phyloP scores from a whole-genome alignment of 2,113 vertebrate genomes.

The Amblyopsis rosae region DNA sequence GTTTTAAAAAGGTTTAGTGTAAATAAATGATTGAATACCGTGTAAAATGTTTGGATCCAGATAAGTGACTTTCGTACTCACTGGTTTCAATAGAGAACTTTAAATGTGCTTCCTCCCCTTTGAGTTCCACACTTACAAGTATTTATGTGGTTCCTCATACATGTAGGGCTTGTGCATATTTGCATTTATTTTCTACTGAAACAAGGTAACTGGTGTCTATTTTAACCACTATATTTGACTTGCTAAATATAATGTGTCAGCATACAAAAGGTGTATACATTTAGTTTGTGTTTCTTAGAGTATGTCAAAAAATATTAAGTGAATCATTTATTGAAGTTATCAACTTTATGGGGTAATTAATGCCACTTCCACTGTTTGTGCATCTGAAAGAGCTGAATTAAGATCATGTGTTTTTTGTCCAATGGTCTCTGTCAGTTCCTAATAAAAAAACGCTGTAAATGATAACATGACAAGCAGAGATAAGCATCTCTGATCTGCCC shows the following conservation, averaged over 20 bases:
- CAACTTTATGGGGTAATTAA: too few relatives aligned
- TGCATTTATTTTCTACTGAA: slow-evolving; percentile 65
- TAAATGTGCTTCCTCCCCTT: neutral
- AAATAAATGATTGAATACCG: too few relatives aligned
- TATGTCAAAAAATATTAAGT: too few relatives aligned
- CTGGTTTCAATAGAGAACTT: too few relatives aligned
- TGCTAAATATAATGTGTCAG: slow-evolving; percentile 64
- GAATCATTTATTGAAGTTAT: neutral
- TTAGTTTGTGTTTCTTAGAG: neutral
- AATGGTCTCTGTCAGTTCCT: too few relatives aligned
- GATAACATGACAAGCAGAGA: neutral
- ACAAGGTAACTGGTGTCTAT: slow-evolving; percentile 43
- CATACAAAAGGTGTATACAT: neutral
- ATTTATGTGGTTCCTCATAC: neutral
- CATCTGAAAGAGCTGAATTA: too few relatives aligned
- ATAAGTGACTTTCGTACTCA: too few relatives aligned
- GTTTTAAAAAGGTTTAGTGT: too few relatives aligned
- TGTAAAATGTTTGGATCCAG: too few relatives aligned
- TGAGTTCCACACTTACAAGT: neutral
- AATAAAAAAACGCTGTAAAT: too few relatives aligned
- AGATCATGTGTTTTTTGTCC: too few relatives aligned
- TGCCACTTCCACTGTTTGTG: too few relatives aligned
- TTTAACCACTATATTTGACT: slow-evolving; percentile 66
- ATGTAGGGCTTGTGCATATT: slow-evolving; percentile 41
- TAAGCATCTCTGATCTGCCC: neutral